Base-by-base conservation (phyloP, 2,888 invertebrate genomes). In the Dryobotodes eremita region DNA sequence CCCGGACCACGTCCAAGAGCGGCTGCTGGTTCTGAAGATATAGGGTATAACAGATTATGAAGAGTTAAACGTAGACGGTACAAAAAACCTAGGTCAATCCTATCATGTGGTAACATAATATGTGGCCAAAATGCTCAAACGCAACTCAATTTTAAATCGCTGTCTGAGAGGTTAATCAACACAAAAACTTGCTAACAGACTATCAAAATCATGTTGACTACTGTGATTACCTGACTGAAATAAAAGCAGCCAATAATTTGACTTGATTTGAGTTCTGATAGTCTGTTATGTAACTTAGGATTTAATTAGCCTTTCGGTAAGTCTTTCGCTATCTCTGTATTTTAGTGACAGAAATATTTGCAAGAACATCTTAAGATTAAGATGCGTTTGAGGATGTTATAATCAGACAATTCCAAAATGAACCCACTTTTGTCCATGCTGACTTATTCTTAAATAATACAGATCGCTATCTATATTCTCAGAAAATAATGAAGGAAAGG, bases 1-100 rank as follows among this genome's bases (percentile, higher is more conserved):
- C 98, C 94, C 98, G 98, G 90, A 99, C 97, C 71, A 98, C 97
- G 93, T 98, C 98, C 90, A 99, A 96, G 93, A 98, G 98, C 92
- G 98, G 97, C 94, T 98, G 98, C 92, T 99, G 98, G 92, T 98
- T 98, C 98, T 99, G 97, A 71, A 78, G 79, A 76, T 36, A 53
- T 76, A 66, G 61, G 78, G 42, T 20, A 76, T 15, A 70, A 46
- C 36, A 48, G 61, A 57, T 86, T 73, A 82, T 68, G 13, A 71
- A 42, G 50, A 7, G 55, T 26, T 10, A 31, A 57, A 46, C 74
- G 6, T 84, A 72, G 84, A 85, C 17, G 73, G 61, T 79, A 84
- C 17, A 50, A 53, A 46, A n/a, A 69, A 15, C 36, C 26, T 75
- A 42, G 15, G 26, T 62, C 48, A 26, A 10, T 55, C 5, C 48